Evolutionary conservation across 1,140 invertebrate species (phyloP).

Genomic region (Drosophila pachea): DNA sequence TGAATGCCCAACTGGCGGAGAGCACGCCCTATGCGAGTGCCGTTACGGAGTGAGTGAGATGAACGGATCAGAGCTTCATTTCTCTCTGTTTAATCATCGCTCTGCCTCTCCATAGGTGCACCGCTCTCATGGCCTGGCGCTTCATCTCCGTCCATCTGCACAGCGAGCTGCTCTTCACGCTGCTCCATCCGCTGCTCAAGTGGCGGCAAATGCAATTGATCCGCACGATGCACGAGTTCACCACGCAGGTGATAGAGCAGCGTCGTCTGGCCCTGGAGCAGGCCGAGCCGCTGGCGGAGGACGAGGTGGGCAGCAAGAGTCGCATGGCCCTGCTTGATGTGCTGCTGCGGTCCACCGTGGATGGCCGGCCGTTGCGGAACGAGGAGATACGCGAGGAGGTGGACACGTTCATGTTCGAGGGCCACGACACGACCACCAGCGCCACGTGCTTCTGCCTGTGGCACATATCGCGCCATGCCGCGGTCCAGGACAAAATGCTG

Average conservation of each 20-base stretch:
- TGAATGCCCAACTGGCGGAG: slow-evolving; percentile 85
- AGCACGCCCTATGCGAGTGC: slow-evolving; percentile 86
- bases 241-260: slow-evolving; percentile 80
- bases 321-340: slow-evolving; percentile 85
- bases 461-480: slow-evolving; percentile 51
- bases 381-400: slow-evolving; percentile 85
- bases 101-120: slow-evolving; percentile 40
- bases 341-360: slow-evolving; percentile 81
- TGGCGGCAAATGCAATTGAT: slow-evolving; percentile 81
- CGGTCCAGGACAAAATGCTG: slow-evolving; percentile 65
- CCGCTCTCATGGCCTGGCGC: slow-evolving; percentile 57
- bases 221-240: slow-evolving; percentile 84
- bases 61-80: background rate
- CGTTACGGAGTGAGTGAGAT: slow-evolving; percentile 81
- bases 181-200: slow-evolving; percentile 74
- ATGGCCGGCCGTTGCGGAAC: slow-evolving; percentile 80
- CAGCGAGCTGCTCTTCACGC: slow-evolving; percentile 58
- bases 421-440: slow-evolving; percentile 73
- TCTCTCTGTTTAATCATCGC: background rate
- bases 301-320: slow-evolving; percentile 78
- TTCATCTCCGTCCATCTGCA: slow-evolving; percentile 55
- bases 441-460: slow-evolving; percentile 60
- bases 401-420: slow-evolving; percentile 86
- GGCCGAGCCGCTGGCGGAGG: background rate
- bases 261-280: slow-evolving; percentile 63